Base-by-base conservation (phyloP, 2,888 invertebrate genomes). In the Philaethria dido region DNA sequence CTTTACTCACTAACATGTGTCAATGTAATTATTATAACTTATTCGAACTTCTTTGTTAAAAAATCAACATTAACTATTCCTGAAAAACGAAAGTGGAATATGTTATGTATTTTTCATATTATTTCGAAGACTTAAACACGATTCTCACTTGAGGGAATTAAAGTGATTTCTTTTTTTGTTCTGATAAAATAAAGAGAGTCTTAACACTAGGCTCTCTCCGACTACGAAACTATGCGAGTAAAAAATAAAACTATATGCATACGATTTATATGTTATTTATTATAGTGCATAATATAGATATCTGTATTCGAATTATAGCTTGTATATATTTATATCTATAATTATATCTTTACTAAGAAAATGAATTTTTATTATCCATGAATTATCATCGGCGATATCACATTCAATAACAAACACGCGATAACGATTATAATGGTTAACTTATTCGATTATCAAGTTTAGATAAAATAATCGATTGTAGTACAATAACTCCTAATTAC, bases 21-120 rank as follows among this genome's bases (percentile, higher is more conserved):
- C 25, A 22, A 25, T 5, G 1, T 11, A 25, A 57, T 57, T 57
- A 42, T 52, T 39, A 42, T 57, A 42, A 55, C n/a, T 39, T 16
- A n/a, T 20, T n/a, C 6, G 42, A 22, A 25, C n/a, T 42, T 57
- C 11, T 20, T 57, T 42, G 57, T 57, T 22, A 22, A 57, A 42
- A 25, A 16, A 25, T 57, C 25, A 57, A 42, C 42, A 25, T 11
- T 1, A 25, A 57, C n/a, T 25, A 42, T 42, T 57, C 3, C 25
- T 42, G 11, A 11, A 25, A 22, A 29, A 9, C n/a, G n/a, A 50
- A n/a, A 25, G 25, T 50, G 25, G n/a, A 14, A 25, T n/a, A 25
- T n/a, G n/a, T n/a, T n/a, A n/a, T n/a, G n/a, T n/a, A n/a, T n/a
- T n/a, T n/a, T n/a, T n/a, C n/a, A n/a, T n/a, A n/a, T n/a, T n/a